These are phyloP conservation scores for Troilus luridus DNA, from an alignment of 2,888 invertebrate genomes.

Conservation along the genomic window DNA sequence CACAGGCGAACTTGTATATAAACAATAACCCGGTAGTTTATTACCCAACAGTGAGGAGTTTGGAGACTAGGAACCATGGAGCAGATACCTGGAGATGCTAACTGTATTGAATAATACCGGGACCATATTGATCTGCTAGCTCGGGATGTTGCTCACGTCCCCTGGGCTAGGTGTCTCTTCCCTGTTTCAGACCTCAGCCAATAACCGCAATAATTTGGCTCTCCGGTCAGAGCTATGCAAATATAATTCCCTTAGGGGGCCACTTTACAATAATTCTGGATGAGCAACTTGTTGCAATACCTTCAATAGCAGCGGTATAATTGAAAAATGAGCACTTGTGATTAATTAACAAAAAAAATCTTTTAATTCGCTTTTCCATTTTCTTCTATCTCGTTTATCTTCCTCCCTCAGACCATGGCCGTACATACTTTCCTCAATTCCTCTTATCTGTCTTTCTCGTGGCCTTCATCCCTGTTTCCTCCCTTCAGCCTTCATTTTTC, in stretches of 20 bases:
- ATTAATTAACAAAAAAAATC: too few relatives aligned
- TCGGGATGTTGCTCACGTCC: background rate
- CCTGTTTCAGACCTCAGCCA: background rate
- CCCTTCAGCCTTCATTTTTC: too few relatives aligned
- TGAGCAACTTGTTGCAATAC: background rate
- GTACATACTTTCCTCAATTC: too few relatives aligned
- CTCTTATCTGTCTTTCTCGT: too few relatives aligned
- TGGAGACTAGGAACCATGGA: background rate
- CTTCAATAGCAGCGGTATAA: background rate
- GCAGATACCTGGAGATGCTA: background rate
- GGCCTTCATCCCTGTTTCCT: too few relatives aligned
- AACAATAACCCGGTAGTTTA: too few relatives aligned
- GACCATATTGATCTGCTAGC: background rate
- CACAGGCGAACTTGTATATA: background rate
- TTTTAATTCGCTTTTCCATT: too few relatives aligned
- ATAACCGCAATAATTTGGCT: slow-evolving; percentile 16
- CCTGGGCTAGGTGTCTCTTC: background rate
- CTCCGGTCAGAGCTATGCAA: background rate
- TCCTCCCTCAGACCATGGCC: too few relatives aligned
- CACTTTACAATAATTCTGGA: background rate
- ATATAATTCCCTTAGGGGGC: background rate
- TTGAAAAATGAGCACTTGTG: too few relatives aligned
- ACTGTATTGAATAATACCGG: background rate
- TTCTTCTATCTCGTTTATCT: too few relatives aligned
- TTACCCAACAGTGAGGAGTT: too few relatives aligned